Percentiles rank a stretch among this genome's conserved stretches.
phyloP scores from a whole-genome alignment of 2,888 invertebrate genomes.

The Eristalis tenax region DNA sequence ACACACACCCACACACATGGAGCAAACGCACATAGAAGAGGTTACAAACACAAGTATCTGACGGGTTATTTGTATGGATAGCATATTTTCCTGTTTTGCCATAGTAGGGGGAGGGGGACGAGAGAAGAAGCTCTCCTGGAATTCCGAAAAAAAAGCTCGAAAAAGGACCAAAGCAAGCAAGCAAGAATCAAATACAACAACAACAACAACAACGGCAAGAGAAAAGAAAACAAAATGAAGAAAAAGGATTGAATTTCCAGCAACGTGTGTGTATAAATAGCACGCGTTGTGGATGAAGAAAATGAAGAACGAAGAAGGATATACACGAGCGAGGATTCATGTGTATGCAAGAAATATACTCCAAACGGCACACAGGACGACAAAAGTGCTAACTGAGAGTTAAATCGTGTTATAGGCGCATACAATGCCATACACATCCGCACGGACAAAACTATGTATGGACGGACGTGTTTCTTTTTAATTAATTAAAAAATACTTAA shows the following conservation, averaged over 20 bases:
- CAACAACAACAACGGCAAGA: not conserved
- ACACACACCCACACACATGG: not conserved
- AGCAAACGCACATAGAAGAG: not conserved
- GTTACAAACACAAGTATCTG: conserved; percentile 4
- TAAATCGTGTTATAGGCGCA: conserved; percentile 46
- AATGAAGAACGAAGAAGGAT: conserved; percentile 14
- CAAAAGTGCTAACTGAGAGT: conserved; percentile 57
- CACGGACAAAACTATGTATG: not conserved
- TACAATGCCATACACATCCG: conserved; percentile 33
- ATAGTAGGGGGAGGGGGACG: not conserved
- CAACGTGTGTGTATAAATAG: conserved; percentile 49
- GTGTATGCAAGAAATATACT: conserved; percentile 23
- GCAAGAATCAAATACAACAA: not conserved
- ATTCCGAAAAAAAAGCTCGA: conserved; percentile 48
- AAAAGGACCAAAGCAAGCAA: conserved; percentile 8
- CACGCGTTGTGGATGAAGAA: conserved; percentile 46
- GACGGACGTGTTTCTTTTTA: conserved; percentile 32
- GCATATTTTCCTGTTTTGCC: conserved; percentile 24
- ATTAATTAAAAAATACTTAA: conserved; percentile 58
- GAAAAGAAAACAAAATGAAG: not conserved
- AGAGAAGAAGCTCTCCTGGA: conserved; percentile 46
- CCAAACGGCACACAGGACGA: conserved; percentile 36
- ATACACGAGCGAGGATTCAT: not conserved
- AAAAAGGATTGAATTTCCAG: conserved; percentile 61
- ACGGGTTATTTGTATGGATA: conserved; percentile 7